phyloP scores from a whole-genome alignment of 2,888 invertebrate genomes.

The Serripes groenlandicus region DNA sequence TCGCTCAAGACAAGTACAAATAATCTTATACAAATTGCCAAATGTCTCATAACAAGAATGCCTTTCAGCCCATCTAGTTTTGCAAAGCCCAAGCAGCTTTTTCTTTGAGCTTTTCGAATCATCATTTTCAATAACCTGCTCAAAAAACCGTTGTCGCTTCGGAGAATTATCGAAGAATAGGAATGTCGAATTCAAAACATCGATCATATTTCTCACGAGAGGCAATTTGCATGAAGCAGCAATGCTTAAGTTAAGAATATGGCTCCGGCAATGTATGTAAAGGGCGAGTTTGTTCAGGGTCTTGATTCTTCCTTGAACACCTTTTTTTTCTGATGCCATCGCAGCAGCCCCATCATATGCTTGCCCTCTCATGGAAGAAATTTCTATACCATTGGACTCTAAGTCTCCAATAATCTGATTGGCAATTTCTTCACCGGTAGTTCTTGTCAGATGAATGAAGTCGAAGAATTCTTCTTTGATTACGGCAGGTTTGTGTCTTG shows the following conservation, averaged over 20 bases:
- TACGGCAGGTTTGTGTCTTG: neutral
- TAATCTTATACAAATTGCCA: neutral
- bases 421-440: neutral
- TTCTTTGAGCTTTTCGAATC: neutral
- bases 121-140: neutral
- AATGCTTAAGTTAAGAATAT: constrained; percentile 26
- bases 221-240: constrained; percentile 17
- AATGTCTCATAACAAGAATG: constrained; percentile 5
- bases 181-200: constrained; percentile 15
- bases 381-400: neutral
- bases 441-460: neutral
- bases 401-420: neutral
- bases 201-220: constrained; percentile 37
- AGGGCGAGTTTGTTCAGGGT: neutral
- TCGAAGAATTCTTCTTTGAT: constrained; percentile 20
- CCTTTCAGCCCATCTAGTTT: constrained; percentile 5
- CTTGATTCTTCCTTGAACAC: constrained; percentile 51
- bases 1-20: neutral
- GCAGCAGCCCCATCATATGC: constrained; percentile 58
- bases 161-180: constrained; percentile 29
- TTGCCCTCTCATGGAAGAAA: constrained; percentile 45
- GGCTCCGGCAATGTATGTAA: constrained; percentile 8
- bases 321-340: constrained; percentile 40
- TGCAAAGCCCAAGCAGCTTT: neutral
- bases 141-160: constrained; percentile 15